A percentile compares a stretch with the other conserved stretches of the same genome.
These are phyloP conservation scores for Neostethus bicornis DNA, from an alignment of 2,797 vertebrate genomes.

Conservation along the genomic window DNA sequence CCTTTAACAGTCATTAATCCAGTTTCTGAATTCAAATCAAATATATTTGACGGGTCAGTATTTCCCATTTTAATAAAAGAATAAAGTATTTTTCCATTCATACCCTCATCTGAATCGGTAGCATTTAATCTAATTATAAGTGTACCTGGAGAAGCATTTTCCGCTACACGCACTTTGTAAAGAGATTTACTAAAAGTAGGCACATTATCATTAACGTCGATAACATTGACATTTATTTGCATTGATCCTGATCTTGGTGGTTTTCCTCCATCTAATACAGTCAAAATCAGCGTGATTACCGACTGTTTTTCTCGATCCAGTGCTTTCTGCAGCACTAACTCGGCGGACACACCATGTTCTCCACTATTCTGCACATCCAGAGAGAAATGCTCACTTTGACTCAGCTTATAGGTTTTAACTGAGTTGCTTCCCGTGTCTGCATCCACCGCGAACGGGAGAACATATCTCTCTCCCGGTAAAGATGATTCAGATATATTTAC, in stretches of 20 bases:
- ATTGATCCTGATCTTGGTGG: slow-evolving; percentile 73
- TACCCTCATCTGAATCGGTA: slow-evolving; percentile 70
- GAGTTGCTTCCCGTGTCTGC: slow-evolving; percentile 78
- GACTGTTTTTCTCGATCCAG: slow-evolving; percentile 81
- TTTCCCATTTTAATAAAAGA: slow-evolving; percentile 53
- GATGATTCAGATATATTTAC: slow-evolving; percentile 76
- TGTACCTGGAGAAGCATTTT: slow-evolving; percentile 61
- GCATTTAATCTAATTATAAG: slow-evolving; percentile 66
- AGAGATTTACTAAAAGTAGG: slow-evolving; percentile 74
- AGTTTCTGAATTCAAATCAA: slow-evolving; percentile 62
- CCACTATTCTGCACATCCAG: slow-evolving; percentile 73
- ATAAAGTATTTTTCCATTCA: slow-evolving; percentile 67
- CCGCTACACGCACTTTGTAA: slow-evolving; percentile 74
- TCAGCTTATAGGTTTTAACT: slow-evolving; percentile 80
- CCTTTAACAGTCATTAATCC: slow-evolving; percentile 80
- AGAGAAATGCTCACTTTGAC: slow-evolving; percentile 77
- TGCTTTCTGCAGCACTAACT: slow-evolving; percentile 77
- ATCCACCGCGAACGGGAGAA: slow-evolving; percentile 78
- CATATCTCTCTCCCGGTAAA: slow-evolving; percentile 65
- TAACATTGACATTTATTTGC: slow-evolving; percentile 67
- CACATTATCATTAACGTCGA: slow-evolving; percentile 83
- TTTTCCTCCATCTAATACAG: slow-evolving; percentile 81
- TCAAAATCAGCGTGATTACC: slow-evolving; percentile 66
- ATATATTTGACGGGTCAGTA: slow-evolving; percentile 36
- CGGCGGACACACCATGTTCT: slow-evolving; percentile 74